These are phyloP conservation scores for Benthosema pterotum DNA, from an alignment of 2,797 vertebrate species.

Conservation along the genomic window DNA sequence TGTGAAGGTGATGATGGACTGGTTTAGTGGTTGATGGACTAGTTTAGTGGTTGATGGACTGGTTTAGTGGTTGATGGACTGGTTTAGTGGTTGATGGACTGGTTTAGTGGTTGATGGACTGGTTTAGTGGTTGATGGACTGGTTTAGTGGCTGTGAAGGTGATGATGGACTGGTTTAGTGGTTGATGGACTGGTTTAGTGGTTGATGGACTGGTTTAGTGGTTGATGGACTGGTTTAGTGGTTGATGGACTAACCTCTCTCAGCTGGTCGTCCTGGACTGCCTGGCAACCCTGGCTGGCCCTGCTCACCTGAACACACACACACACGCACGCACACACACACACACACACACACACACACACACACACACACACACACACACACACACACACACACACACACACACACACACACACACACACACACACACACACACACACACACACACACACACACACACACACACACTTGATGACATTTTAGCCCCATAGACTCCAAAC, in stretches of 20 bases:
- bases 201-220: not conserved
- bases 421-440: too few relatives aligned
- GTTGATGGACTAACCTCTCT: conserved; percentile 58
- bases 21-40: conserved; percentile 20
- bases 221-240: not conserved
- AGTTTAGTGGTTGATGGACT: not conserved
- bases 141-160: not conserved
- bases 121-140: not conserved
- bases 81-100: not conserved
- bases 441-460: too few relatives aligned
- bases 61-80: not conserved
- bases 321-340: too few relatives aligned
- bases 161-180: too few relatives aligned
- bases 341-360: conserved; percentile 26
- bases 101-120: not conserved
- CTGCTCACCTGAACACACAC: conserved; percentile 75
- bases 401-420: too few relatives aligned
- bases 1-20: too few relatives aligned
- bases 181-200: not conserved
- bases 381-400: too few relatives aligned
- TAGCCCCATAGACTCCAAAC: too few relatives aligned
- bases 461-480: too few relatives aligned
- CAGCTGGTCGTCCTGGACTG: conserved; percentile 66
- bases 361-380: too few relatives aligned
- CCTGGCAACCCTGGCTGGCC: conserved; percentile 83